Evolutionary conservation across 2,113 vertebrate species (phyloP).

Genomic region (Atrichornis clamosus): DNA sequence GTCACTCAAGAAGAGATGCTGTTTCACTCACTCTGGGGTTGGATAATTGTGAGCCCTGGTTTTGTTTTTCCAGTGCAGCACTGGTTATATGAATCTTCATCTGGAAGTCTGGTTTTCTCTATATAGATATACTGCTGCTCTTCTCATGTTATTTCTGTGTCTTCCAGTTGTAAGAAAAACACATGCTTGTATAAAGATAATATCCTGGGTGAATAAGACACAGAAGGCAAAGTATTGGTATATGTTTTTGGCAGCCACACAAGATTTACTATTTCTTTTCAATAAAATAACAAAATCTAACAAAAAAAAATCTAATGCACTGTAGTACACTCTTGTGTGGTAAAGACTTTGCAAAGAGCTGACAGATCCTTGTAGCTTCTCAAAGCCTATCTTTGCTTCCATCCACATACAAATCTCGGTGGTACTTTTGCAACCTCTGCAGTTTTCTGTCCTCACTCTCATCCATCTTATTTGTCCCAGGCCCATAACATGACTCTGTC

Average conservation of each 20-base stretch:
- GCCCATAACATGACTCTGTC: not conserved
- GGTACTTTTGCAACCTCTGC: not conserved
- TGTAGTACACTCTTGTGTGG: accelerated
- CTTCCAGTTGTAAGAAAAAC: not conserved
- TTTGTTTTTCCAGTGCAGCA: not conserved
- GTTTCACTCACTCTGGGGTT: not conserved
- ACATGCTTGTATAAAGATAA: not conserved
- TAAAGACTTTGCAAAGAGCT: not conserved
- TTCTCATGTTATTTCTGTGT: not conserved
- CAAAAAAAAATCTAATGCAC: not conserved
- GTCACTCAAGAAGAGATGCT: not conserved
- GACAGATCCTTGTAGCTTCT: not conserved
- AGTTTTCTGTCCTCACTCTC: not conserved
- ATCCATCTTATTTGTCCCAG: not conserved
- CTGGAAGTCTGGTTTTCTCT: not conserved
- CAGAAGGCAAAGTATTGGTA: not conserved
- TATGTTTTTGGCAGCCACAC: not conserved
- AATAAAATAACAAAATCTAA: not conserved
- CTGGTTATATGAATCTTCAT: not conserved
- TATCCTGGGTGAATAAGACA: not conserved
- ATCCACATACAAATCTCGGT: not conserved
- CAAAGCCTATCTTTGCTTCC: not conserved
- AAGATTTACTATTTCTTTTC: not conserved
- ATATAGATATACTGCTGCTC: not conserved
- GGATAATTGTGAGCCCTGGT: not conserved